Evolutionary conservation across 1,140 invertebrate genomes (phyloP).

Genomic region (Sarcophaga bullata): DNA sequence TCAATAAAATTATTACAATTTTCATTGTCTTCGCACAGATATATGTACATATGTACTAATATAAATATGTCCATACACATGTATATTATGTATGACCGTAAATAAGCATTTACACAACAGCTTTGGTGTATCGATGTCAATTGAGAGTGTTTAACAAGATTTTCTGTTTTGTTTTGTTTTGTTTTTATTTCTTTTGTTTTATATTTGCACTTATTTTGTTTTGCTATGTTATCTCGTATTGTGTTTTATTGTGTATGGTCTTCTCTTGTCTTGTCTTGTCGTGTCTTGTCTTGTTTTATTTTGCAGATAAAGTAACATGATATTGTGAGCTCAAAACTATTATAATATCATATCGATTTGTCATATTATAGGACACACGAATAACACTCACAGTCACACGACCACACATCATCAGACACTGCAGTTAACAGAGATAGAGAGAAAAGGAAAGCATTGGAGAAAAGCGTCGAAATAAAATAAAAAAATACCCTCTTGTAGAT

Average conservation of each 20-base stretch:
- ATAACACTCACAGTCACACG: neutral
- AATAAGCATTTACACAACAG: too few species aligned
- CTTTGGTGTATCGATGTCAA: slow-evolving; percentile 6
- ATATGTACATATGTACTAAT: too few species aligned
- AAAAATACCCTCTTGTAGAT: slow-evolving; percentile 29
- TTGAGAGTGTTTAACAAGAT: slow-evolving; percentile 15
- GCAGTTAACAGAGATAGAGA: neutral
- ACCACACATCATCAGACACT: neutral
- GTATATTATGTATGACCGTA: too few species aligned
- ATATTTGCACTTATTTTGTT: neutral
- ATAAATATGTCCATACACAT: too few species aligned
- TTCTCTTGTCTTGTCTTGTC: neutral
- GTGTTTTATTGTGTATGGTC: neutral
- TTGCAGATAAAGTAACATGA: neutral
- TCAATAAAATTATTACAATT: too few species aligned
- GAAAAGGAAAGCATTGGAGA: too few species aligned
- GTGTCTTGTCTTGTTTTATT: neutral
- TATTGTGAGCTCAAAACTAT: slow-evolving; percentile 26
- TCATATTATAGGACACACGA: slow-evolving; percentile 30
- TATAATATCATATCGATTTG: slow-evolving; percentile 38
- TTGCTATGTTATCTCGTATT: neutral
- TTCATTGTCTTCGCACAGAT: too few species aligned
- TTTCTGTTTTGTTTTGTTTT: neutral
- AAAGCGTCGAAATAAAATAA: neutral
- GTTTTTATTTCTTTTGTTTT: slow-evolving; percentile 14